A percentile compares a stretch with the other conserved stretches of the same genome.
phyloP scores from a whole-genome alignment of 2,797 vertebrate species.

The Lophura swinhoii region DNA sequence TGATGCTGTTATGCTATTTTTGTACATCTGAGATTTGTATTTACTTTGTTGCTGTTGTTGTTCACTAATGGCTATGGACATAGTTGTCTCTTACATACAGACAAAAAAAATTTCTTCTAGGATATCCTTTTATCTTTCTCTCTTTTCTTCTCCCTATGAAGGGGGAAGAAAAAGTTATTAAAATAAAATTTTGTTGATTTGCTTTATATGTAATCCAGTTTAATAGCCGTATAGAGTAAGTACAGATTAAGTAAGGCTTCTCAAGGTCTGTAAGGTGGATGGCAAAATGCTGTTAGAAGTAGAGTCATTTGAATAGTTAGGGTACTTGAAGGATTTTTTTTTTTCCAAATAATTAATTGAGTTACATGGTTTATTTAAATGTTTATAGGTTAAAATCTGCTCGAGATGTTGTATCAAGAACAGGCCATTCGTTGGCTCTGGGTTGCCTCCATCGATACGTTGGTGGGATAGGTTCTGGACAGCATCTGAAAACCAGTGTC shows the following conservation, averaged over 20 bases:
- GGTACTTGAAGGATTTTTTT: background rate
- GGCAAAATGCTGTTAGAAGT: background rate
- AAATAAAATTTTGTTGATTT: background rate
- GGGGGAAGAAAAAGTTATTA: background rate
- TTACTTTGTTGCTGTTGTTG: too few relatives aligned
- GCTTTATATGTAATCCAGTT: background rate
- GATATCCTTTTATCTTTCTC: background rate
- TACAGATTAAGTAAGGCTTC: background rate
- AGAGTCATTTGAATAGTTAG: background rate
- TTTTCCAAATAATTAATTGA: too few relatives aligned
- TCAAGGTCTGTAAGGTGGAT: background rate
- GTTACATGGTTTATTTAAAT: background rate
- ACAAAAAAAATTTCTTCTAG: background rate
- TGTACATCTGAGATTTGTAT: too few relatives aligned
- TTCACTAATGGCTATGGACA: too few relatives aligned
- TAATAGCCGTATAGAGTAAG: background rate
- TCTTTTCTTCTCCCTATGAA: background rate
- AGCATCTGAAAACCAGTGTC: conserved; percentile 98
- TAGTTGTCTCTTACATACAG: too few relatives aligned
- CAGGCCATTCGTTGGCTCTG: conserved; percentile 96
- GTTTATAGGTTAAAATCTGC: conserved; percentile 91
- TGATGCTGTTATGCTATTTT: background rate
- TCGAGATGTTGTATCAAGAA: conserved; percentile 97
- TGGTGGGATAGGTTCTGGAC: conserved; percentile 97
- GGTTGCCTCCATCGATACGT: conserved; percentile 98